These are phyloP conservation scores for Isotomurus palustris DNA, from an alignment of 2,888 invertebrate species.

Conservation along the genomic window DNA sequence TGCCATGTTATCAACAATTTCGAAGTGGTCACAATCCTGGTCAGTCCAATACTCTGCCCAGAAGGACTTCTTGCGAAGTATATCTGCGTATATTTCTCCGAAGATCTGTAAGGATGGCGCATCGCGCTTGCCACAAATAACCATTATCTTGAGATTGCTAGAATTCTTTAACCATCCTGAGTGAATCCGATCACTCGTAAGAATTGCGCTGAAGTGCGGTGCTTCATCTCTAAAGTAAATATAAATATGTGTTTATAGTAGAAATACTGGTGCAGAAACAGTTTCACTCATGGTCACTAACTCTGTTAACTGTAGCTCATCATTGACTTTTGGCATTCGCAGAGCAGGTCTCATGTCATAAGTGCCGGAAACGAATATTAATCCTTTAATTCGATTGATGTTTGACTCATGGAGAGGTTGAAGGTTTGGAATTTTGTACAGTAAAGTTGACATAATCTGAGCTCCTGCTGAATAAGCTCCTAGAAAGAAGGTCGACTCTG, in stretches of 20 bases:
- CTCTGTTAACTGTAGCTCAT: slow-evolving; percentile 1
- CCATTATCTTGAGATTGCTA: neutral
- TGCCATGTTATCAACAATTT: slow-evolving; percentile 11
- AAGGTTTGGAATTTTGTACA: slow-evolving; percentile 1
- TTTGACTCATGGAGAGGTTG: neutral
- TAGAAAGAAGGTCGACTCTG: slow-evolving; percentile 1
- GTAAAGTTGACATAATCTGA: neutral
- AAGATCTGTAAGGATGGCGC: slow-evolving; percentile 3
- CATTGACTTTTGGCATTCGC: neutral
- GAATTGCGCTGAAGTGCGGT: neutral
- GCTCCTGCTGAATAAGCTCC: slow-evolving; percentile 7
- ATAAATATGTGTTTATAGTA: too few species aligned
- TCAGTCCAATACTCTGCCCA: slow-evolving; percentile 2
- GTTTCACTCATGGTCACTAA: neutral
- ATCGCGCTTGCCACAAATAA: slow-evolving; percentile 8
- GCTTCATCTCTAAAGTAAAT: neutral
- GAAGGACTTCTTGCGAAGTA: slow-evolving; percentile 3
- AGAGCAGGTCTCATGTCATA: slow-evolving; percentile 2
- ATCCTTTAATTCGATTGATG: neutral
- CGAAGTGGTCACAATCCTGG: slow-evolving; percentile 15
- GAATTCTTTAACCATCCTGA: neutral
- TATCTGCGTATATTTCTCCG: slow-evolving; percentile 4
- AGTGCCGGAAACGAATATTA: neutral
- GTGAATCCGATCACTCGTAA: neutral
- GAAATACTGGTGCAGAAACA: too few species aligned